Evolutionary conservation across 2,888 invertebrate genomes (phyloP).

Genomic region (Rhamphomyia laevipes): DNA sequence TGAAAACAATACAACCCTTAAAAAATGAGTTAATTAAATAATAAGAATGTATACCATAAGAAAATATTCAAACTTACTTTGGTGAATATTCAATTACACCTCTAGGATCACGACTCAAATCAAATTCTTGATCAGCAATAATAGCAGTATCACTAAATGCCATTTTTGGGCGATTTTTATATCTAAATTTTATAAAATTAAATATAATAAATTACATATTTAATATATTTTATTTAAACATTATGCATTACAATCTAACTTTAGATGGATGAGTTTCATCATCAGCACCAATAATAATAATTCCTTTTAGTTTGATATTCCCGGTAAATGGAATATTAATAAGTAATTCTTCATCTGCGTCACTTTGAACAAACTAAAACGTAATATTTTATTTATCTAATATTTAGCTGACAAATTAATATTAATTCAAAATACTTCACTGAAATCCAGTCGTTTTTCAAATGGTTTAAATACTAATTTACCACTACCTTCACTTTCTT

Average conservation of each 20-base stretch:
- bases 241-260: conserved; percentile 77
- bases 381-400: conserved; percentile 10
- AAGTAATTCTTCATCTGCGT: conserved; percentile 88
- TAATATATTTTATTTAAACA: background rate
- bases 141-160: conserved; percentile 76
- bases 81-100: conserved; percentile 80
- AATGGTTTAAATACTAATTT: conserved; percentile 85
- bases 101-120: conserved; percentile 62
- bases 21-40: conserved; percentile 25
- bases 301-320: conserved; percentile 87
- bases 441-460: conserved; percentile 69
- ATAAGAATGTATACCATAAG: conserved; percentile 9
- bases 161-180: conserved; percentile 88
- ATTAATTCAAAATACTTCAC: conserved; percentile 55
- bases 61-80: conserved; percentile 48
- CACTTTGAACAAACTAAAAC: conserved; percentile 84
- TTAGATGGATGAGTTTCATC: conserved; percentile 73
- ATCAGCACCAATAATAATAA: conserved; percentile 84
- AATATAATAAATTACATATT: background rate
- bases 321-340: conserved; percentile 97
- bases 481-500: conserved; percentile 73
- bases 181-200: conserved; percentile 44
- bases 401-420: conserved; percentile 1
- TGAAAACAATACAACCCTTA: conserved; percentile 83
- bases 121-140: conserved; percentile 80